A percentile compares a stretch with the other conserved stretches of the same genome.
These are phyloP conservation scores for Eonycteris spelaea DNA, from an alignment of 2,113 vertebrate species.

Conservation along the genomic window DNA sequence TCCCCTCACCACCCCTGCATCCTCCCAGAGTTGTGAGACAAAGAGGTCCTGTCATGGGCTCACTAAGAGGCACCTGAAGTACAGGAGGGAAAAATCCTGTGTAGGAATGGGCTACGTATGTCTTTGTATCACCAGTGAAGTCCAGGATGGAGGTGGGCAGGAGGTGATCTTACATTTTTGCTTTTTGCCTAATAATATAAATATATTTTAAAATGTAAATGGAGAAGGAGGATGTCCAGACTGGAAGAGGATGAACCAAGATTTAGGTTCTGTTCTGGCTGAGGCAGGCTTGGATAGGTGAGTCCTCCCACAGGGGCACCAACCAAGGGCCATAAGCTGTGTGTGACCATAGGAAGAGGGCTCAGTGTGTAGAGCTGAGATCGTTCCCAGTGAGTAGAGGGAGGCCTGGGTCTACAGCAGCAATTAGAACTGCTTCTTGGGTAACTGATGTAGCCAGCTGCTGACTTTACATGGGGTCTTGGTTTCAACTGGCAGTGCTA, in stretches of 20 bases:
- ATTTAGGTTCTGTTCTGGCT: not conserved
- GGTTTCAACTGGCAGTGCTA: not conserved
- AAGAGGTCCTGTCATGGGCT: not conserved
- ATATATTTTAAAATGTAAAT: not conserved
- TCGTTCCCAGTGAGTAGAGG: not conserved
- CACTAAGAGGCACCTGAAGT: not conserved
- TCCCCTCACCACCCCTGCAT: rapidly evolving
- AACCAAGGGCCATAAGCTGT: rapidly evolving
- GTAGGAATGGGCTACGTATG: rapidly evolving
- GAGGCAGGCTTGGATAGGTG: not conserved
- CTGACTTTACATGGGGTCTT: not conserved
- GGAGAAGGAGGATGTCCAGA: not conserved
- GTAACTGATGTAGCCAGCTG: not conserved
- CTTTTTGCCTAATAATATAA: not conserved
- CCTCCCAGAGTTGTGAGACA: not conserved
- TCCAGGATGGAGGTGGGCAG: not conserved
- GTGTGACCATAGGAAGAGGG: not conserved
- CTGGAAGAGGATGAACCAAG: not conserved
- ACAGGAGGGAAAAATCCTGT: not conserved
- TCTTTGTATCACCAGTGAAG: rapidly evolving
- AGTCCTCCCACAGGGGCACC: not conserved
- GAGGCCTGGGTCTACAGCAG: not conserved
- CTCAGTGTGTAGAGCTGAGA: not conserved
- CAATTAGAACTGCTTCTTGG: not conserved
- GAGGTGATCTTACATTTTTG: not conserved